Evolutionary conservation across 2,113 vertebrate genomes (phyloP).

Genomic region (Pseudois nayaur): DNA sequence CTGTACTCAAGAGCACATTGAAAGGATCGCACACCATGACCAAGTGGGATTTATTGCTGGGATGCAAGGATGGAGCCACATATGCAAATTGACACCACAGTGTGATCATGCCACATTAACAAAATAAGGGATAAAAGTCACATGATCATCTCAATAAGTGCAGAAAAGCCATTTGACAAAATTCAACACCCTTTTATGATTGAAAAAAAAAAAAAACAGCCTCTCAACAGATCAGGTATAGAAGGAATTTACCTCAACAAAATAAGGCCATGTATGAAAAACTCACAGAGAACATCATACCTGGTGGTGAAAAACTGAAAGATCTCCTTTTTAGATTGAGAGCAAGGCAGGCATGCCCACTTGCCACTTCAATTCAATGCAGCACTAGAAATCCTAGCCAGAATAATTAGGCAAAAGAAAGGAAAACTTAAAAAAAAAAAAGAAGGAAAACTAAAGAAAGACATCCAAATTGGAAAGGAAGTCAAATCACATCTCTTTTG

Average conservation of each 20-base stretch:
- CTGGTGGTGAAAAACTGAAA: not conserved
- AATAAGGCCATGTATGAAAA: not conserved
- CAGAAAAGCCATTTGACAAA: not conserved
- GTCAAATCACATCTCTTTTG: not conserved
- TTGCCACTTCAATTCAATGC: not conserved
- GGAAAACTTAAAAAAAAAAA: no score
- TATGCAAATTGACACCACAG: not conserved
- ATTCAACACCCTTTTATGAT: not conserved
- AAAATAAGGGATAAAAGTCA: not conserved
- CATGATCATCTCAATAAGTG: not conserved
- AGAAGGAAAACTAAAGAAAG: not conserved
- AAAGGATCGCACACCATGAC: not conserved
- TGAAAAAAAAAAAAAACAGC: accelerated
- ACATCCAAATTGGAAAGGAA: not conserved
- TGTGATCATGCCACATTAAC: not conserved
- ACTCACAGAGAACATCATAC: not conserved
- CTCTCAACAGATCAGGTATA: not conserved
- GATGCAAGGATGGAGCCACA: not conserved
- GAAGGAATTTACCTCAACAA: not conserved
- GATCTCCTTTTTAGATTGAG: not conserved
- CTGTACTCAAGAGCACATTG: not conserved
- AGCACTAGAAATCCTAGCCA: not conserved
- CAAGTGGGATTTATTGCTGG: not conserved
- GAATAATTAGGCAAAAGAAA: not conserved
- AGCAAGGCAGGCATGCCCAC: not conserved